phyloP scores from a whole-genome alignment of 2,113 vertebrate genomes.

The Tangachromis dhanisi region DNA sequence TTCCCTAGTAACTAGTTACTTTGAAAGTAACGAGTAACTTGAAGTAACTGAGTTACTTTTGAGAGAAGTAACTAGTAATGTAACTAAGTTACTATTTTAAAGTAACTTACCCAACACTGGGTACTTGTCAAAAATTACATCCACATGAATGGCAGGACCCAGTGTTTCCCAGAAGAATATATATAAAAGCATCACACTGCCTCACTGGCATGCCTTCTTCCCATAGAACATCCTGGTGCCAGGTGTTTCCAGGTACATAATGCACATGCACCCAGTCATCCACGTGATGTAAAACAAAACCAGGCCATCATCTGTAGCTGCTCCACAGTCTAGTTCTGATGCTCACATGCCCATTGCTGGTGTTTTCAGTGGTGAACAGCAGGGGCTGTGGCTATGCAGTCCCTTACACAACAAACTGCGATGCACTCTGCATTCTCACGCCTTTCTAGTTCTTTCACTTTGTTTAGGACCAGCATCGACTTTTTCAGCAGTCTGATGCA shows the following conservation, averaged over 20 bases:
- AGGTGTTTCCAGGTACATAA: neutral
- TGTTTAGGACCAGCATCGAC: neutral
- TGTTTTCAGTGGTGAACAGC: neutral
- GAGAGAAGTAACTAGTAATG: too few relatives aligned
- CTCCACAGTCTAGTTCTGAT: neutral
- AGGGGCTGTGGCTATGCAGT: neutral
- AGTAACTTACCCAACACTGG: too few relatives aligned
- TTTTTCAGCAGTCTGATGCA: neutral
- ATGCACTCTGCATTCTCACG: neutral
- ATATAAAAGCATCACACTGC: neutral
- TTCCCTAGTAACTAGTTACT: too few relatives aligned
- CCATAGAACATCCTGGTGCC: neutral
- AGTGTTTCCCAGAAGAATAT: neutral
- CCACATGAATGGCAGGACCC: neutral
- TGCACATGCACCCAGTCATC: neutral
- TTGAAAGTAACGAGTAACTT: too few relatives aligned
- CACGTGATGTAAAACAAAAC: neutral
- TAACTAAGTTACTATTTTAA: too few relatives aligned
- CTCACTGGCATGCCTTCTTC: neutral
- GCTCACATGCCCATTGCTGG: neutral
- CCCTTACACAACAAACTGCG: neutral
- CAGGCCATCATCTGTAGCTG: neutral
- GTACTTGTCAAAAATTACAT: neutral
- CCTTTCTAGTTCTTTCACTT: neutral
- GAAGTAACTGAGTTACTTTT: too few relatives aligned